Percentiles rank a stretch among this genome's conserved stretches.
Conservation (phyloP, 2,888 invertebrate species). For the Nemotelus pantherinus region DNA sequence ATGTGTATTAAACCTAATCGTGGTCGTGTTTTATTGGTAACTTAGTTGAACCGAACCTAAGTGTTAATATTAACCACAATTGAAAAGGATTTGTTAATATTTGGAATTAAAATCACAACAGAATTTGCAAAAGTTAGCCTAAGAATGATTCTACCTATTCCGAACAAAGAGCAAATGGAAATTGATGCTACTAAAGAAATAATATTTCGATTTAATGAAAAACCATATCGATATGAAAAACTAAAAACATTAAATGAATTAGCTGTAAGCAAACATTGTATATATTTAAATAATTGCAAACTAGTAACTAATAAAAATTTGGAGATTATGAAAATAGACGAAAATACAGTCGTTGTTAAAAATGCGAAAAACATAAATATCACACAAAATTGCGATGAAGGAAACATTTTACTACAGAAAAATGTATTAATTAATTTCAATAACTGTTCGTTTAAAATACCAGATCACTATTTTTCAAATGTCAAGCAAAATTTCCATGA, state of each 20-base stretch:
- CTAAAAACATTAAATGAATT: conserved; percentile 3
- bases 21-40: too few relatives aligned
- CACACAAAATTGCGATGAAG: not conserved
- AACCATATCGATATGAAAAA: not conserved
- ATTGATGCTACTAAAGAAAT: not conserved
- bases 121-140: not conserved
- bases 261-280: not conserved
- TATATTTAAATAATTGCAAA: not conserved
- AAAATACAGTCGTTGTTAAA: not conserved
- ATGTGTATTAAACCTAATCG: too few relatives aligned
- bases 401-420: not conserved
- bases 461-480: not conserved
- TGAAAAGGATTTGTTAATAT: not conserved
- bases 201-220: not conserved
- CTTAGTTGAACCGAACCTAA: too few relatives aligned
- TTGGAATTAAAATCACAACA: not conserved
- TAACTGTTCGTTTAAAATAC: not conserved
- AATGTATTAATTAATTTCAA: not conserved
- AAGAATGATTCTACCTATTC: not conserved
- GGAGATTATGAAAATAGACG: not conserved
- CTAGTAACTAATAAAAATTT: not conserved
- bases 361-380: not conserved
- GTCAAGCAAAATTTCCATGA: not conserved
- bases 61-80: not conserved
- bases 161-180: not conserved